A percentile compares a stretch with the other conserved stretches of the same genome.
Evolutionary conservation across 2,888 invertebrate species (phyloP).

Genomic region (Eremobia ochroleuca): DNA sequence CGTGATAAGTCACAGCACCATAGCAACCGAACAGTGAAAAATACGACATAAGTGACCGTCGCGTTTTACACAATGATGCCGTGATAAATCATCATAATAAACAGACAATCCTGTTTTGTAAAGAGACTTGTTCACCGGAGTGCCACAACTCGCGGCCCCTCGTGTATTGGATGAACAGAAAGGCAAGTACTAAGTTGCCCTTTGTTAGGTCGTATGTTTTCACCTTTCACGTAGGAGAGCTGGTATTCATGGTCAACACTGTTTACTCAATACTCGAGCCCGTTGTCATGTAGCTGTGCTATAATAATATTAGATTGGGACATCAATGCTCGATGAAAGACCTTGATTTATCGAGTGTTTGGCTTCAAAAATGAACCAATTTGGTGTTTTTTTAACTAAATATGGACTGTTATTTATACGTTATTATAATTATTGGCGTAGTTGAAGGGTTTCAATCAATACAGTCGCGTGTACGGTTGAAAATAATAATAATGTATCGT

Average conservation of each 20-base stretch:
- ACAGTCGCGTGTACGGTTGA: slow-evolving; percentile 59
- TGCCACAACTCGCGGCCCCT: slow-evolving; percentile 83
- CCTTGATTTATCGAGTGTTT: slow-evolving; percentile 31
- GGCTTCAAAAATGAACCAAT: slow-evolving; percentile 27
- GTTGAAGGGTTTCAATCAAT: slow-evolving; percentile 55
- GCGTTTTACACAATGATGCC: slow-evolving; percentile 82
- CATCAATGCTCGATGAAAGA: slow-evolving; percentile 9
- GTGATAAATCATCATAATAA: slow-evolving; percentile 80
- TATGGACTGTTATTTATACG: slow-evolving; percentile 34
- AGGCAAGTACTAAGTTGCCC: slow-evolving; percentile 86
- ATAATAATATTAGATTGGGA: slow-evolving; percentile 52
- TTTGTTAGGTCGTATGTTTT: slow-evolving; percentile 78
- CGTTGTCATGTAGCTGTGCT: slow-evolving; percentile 58
- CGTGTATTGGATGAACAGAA: slow-evolving; percentile 89
- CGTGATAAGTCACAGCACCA: slow-evolving; percentile 80
- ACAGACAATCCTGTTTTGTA: slow-evolving; percentile 71
- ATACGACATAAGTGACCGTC: slow-evolving; percentile 86
- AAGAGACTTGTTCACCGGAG: slow-evolving; percentile 81
- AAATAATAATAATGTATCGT: slow-evolving; percentile 66
- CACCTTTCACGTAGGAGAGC: slow-evolving; percentile 74
- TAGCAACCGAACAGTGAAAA: slow-evolving; percentile 85
- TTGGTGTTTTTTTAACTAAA: slow-evolving; percentile 15
- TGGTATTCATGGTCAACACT: slow-evolving; percentile 79
- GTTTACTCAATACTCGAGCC: slow-evolving; percentile 74
- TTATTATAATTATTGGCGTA: slow-evolving; percentile 12